Percentiles rank a stretch among this genome's conserved stretches.
phyloP scores from a whole-genome alignment of 2,888 invertebrate species.

The Strigamia maritima region DNA sequence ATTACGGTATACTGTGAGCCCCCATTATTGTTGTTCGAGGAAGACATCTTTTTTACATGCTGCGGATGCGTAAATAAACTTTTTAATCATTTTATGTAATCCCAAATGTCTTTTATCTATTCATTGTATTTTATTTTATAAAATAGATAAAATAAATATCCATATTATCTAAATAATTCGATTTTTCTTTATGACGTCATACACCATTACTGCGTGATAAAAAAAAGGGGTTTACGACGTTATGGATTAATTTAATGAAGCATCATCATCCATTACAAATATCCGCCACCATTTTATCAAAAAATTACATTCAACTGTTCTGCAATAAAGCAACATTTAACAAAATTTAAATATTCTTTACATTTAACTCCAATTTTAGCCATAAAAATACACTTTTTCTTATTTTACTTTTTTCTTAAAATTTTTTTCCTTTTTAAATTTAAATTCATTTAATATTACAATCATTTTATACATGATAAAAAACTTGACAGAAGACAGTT shows the following conservation, averaged over 20 bases:
- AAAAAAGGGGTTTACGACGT: neutral
- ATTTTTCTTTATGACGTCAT: too few species aligned
- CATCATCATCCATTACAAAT: constrained; percentile 1
- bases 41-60: too few species aligned
- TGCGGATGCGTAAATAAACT: too few species aligned
- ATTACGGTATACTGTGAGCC: too few species aligned
- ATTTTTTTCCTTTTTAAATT: neutral
- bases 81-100: too few species aligned
- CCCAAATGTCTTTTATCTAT: too few species aligned
- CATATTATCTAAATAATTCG: too few species aligned
- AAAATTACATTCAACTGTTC: neutral
- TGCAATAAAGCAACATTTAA: constrained; percentile 18
- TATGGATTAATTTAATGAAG: constrained; percentile 11
- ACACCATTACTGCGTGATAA: too few species aligned
- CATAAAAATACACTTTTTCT: constrained; percentile 8
- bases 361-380: constrained; percentile 6
- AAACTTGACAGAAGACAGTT: neutral
- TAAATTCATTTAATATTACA: neutral
- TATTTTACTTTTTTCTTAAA: too few species aligned
- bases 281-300: constrained; percentile 17
- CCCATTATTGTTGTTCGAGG: too few species aligned
- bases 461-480: constrained; percentile 24
- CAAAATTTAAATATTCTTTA: constrained; percentile 21
- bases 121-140: too few species aligned
- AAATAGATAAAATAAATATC: too few species aligned